Base-by-base conservation (phyloP, 2,888 invertebrate genomes). In the Cyaniris semiargus region DNA sequence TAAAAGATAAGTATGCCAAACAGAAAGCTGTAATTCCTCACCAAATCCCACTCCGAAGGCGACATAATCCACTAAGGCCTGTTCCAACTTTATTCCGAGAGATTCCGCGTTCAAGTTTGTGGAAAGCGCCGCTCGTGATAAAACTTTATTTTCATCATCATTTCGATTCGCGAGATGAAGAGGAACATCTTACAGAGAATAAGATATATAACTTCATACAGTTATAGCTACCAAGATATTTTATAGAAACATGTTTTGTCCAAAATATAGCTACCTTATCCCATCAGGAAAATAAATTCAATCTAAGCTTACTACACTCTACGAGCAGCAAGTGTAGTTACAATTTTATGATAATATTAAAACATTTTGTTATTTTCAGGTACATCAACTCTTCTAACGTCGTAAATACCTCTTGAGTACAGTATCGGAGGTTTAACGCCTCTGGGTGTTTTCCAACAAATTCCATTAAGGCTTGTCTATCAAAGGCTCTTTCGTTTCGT, bases 31-130 rank as follows among this genome's bases (percentile, higher is more conserved):
- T 66, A 66, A 66, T 66, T 27, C 66, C 66, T 66, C 66, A 66
- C 66, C 31, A 66, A 66, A 66, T 66, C 66, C 27, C 15, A 15
- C 66, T 66, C 66, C 27, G 66, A 66, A 66, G 66, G 27, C 66
- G 66, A 66, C 66, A 66, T 66, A 66, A 66, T 66, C 66, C 66
- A 66, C 66, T 66, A 66, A 66, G 66, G 66, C 66, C 27, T 66
- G 66, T 66, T 66, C 66, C 66, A 66, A 66, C 27, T 66, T 66
- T 66, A 66, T 66, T 66, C 66, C 27, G 7, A 66, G 66, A 27
- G 66, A 66, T 66, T 66, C 27, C 66, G 66, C 27, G 66, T 27
- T 66, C 13, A 66, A 66, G 66, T 66, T 66, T 66, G 66, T 31
- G 66, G 15, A 18, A 31, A 66, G 27, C 27, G 66, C 66, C 66